These are phyloP conservation scores for Tenthredo livida DNA, from an alignment of 2,888 invertebrate genomes.

Conservation along the genomic window DNA sequence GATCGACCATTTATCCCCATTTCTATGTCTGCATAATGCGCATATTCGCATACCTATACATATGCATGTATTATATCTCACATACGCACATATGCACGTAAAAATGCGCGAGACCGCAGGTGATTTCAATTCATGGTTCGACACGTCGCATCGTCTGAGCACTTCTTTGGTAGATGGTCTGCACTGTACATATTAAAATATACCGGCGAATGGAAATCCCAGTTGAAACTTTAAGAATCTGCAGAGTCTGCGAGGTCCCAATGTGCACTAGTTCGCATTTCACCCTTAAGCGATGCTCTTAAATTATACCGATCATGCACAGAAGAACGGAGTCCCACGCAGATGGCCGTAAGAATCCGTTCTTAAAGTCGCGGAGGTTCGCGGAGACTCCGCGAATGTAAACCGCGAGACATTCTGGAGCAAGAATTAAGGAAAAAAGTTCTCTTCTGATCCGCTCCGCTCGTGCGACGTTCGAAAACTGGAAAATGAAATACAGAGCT, in stretches of 20 bases:
- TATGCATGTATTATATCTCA: not conserved
- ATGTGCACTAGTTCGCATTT: not conserved
- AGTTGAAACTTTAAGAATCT: not conserved
- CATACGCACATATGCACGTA: not conserved
- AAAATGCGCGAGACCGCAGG: not conserved
- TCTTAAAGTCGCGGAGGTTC: not conserved
- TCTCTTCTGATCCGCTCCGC: slow-evolving; percentile 28
- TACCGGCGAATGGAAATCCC: not conserved
- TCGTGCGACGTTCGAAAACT: slow-evolving; percentile 70
- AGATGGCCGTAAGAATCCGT: not conserved
- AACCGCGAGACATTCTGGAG: not conserved
- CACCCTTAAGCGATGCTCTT: not conserved
- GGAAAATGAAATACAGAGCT: slow-evolving; percentile 67
- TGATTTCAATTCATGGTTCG: slow-evolving; percentile 26
- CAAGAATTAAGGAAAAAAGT: not conserved
- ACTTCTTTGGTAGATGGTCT: not conserved
- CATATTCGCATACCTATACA: not conserved
- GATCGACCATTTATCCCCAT: not conserved
- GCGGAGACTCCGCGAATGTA: not conserved
- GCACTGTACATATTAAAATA: not conserved
- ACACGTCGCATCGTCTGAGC: not conserved
- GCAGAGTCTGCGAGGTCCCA: not conserved
- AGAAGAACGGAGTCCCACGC: not conserved
- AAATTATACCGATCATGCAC: not conserved
- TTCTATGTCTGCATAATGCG: not conserved